These are phyloP conservation scores for Carduelis carduelis DNA, from an alignment of 2,797 vertebrate genomes.

Conservation along the genomic window DNA sequence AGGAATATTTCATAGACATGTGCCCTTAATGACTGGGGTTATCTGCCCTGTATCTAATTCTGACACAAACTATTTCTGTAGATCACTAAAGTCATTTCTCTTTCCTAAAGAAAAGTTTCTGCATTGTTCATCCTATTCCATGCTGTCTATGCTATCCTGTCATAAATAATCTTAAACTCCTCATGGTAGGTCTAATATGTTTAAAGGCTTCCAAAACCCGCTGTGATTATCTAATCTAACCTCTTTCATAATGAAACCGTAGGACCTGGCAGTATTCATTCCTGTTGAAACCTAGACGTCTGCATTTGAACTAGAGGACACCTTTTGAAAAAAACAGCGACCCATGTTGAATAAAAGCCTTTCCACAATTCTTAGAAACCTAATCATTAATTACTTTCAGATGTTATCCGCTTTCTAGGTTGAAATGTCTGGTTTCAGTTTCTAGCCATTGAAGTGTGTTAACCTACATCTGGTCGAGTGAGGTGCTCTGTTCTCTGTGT, in stretches of 20 bases:
- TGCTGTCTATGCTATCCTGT: background rate
- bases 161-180: conserved; percentile 18
- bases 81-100: background rate
- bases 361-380: conserved; percentile 8
- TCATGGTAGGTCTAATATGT: background rate
- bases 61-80: background rate
- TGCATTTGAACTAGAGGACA: conserved; percentile 12
- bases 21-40: background rate
- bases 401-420: background rate
- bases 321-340: background rate
- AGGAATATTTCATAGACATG: background rate
- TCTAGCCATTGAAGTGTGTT: background rate
- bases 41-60: background rate
- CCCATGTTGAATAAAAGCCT: background rate
- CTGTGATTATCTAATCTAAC: conserved; percentile 20
- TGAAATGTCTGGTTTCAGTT: conserved; percentile 6
- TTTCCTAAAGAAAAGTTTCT: conserved; percentile 34
- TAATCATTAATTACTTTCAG: conserved; percentile 45
- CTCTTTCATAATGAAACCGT: conserved; percentile 4
- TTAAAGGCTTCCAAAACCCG: conserved; percentile 18
- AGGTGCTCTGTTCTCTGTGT: conserved; percentile 20
- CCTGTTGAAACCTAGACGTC: background rate
- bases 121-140: conserved; percentile 4
- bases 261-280: background rate
- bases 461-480: background rate